Evolutionary conservation across 2,113 vertebrate species (phyloP), one percentile per base, ranked within the genome.

Genomic region (Gambusia holbrooki): DNA sequence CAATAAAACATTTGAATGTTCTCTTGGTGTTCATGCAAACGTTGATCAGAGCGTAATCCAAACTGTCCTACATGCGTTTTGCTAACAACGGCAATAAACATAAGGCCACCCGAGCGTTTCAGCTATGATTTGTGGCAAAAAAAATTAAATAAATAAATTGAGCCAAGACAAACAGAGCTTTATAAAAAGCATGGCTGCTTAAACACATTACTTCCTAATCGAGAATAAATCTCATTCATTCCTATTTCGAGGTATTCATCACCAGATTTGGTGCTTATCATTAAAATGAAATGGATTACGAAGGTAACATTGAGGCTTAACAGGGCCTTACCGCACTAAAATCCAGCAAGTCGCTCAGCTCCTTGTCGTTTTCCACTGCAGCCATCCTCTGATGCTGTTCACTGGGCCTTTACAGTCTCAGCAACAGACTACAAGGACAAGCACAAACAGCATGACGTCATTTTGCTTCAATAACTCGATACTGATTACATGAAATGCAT

Each of bases 291-390:
- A 14, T n/a, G 42, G 45, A 25, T 15, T 81, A 13, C 37, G 12
- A 60, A n/a, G 25, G 29, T 27, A 61, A 64, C 51, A 76, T 68
- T 72, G 19, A 72, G 11, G 69, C 67, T 84, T 0, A 15, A 71
- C 35, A 73, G 76, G 72, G n/a, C 68, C 97, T 98, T 93, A 99
- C 98, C 95, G 96, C 96, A 79, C 96, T 99, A 95, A 99, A 99
- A 94, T 99, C 98, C 94, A 99, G 94, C 86, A 99, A 96, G 88
- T 99, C 98, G 84, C 95, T 98, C 90, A 99, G 96, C 89, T 99
- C 98, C 94, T 98, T 97, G 95, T 99, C 98, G 0, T 96, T 97
- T 92, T 96, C 97, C 93, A 97, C 97, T 51, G 96, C 94, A 87
- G 96, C 95, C 97, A 99, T 98, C 93, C 96, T 97, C 93, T 95